Evolutionary conservation across 2,113 vertebrate genomes (phyloP).

Genomic region (Trochalopteron elliotii): DNA sequence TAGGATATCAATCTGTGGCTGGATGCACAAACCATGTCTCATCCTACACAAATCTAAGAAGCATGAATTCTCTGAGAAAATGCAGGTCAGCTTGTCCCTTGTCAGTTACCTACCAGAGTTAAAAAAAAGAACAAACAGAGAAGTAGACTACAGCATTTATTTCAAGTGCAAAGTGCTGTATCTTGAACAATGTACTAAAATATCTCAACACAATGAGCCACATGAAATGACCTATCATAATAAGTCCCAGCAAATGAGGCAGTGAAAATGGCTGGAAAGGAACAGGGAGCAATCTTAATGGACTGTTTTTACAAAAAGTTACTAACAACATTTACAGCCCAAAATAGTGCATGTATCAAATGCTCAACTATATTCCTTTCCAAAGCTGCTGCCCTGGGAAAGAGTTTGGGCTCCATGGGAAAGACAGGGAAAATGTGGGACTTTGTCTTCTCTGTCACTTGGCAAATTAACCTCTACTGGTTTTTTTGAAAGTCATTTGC

Average conservation of each 20-base stretch:
- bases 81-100: not conserved
- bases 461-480: not conserved
- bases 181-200: not conserved
- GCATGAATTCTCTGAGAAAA: not conserved
- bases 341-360: not conserved
- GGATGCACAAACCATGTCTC: not conserved
- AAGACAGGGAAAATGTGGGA: not conserved
- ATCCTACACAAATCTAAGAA: not conserved
- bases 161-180: not conserved
- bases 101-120: not conserved
- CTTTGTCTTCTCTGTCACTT: not conserved
- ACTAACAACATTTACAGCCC: not conserved
- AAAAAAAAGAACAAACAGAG: not conserved
- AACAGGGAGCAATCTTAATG: not conserved
- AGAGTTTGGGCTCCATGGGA: not conserved
- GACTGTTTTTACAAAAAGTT: not conserved
- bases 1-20: not conserved
- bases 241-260: not conserved
- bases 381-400: not conserved
- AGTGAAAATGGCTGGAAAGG: not conserved
- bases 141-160: not conserved
- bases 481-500: not conserved
- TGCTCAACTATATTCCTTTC: not conserved
- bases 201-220: not conserved
- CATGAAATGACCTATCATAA: not conserved